Percentiles rank a stretch among this genome's conserved stretches.
Evolutionary conservation across 30 jellyfish, hydroid and myxozoan species (phyloP).

Genomic region (Aurelia coerulea): DNA sequence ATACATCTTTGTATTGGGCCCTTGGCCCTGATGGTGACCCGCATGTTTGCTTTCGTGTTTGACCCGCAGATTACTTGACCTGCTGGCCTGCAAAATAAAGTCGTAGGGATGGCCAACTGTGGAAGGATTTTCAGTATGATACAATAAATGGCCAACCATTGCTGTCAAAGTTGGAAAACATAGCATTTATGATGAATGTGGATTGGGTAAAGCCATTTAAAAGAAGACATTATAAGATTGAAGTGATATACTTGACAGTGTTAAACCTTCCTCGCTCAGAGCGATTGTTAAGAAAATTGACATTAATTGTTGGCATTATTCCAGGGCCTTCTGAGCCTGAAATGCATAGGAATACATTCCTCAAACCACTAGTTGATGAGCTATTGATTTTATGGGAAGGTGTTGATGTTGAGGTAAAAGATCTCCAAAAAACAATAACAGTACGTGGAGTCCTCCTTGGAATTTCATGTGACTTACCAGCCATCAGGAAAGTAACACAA

Average conservation of each 20-base stretch:
- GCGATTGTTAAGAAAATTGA: background rate
- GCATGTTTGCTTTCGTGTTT: no score
- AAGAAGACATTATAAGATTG: background rate
- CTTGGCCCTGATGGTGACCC: no score
- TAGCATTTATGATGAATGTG: slow-evolving; percentile 2
- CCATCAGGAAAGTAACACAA: slow-evolving; percentile 14
- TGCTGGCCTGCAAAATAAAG: no score
- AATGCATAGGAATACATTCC: background rate
- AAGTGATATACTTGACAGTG: background rate
- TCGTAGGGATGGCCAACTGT: background rate
- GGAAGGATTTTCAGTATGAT: background rate
- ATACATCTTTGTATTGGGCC: no score
- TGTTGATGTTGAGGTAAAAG: background rate
- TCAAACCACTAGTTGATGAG: slow-evolving; percentile 6
- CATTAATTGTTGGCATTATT: background rate
- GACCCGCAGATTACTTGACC: no score
- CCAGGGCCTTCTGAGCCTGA: slow-evolving; percentile 24
- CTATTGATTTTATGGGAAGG: background rate
- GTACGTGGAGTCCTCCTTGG: background rate
- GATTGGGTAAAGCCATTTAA: slow-evolving; percentile 19
- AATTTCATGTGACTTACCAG: background rate
- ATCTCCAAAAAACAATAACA: background rate
- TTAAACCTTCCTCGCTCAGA: background rate
- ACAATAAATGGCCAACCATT: background rate
- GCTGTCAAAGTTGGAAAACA: background rate